These are phyloP conservation scores for Zaprionus camerounensis DNA, from an alignment of 1,140 invertebrate species.

Conservation along the genomic window DNA sequence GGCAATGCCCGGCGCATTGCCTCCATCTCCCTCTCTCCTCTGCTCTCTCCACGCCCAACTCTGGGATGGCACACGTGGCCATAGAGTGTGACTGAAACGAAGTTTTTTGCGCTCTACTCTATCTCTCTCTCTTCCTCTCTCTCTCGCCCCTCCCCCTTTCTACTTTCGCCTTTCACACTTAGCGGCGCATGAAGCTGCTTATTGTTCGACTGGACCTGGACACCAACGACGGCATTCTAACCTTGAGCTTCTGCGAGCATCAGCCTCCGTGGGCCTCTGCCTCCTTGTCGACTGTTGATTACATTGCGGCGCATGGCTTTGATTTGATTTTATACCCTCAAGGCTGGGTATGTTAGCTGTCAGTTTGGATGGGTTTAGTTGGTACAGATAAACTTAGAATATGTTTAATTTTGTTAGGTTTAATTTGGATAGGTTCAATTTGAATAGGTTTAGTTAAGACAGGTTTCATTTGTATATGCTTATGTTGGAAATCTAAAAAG, in stretches of 20 bases:
- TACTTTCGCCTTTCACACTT: conserved; percentile 64
- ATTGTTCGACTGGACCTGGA: conserved; percentile 62
- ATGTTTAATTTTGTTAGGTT: too few relatives aligned
- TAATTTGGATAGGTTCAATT: too few relatives aligned
- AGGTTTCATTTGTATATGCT: too few relatives aligned
- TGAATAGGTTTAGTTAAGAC: too few relatives aligned
- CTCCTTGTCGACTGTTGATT: conserved; percentile 60
- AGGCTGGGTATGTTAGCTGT: not conserved
- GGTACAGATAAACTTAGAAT: too few relatives aligned
- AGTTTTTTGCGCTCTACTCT: not conserved
- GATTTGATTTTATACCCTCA: conserved; percentile 56
- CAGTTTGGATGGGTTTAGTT: too few relatives aligned
- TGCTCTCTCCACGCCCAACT: conserved; percentile 2
- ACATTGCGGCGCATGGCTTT: conserved; percentile 80
- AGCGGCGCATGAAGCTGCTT: conserved; percentile 70
- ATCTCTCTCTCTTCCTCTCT: not conserved
- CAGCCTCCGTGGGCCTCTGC: not conserved
- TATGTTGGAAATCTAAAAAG: too few relatives aligned
- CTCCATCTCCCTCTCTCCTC: conserved; percentile 1
- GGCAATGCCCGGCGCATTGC: conserved; percentile 43
- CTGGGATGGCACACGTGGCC: conserved; percentile 39
- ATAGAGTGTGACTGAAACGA: conserved; percentile 27
- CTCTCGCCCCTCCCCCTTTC: not conserved
- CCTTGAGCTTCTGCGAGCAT: conserved; percentile 46
- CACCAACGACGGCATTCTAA: conserved; percentile 64